Evolutionary conservation across 2,797 vertebrate species (phyloP), one percentile per base, ranked within the genome.

Genomic region (Catharus ustulatus): DNA sequence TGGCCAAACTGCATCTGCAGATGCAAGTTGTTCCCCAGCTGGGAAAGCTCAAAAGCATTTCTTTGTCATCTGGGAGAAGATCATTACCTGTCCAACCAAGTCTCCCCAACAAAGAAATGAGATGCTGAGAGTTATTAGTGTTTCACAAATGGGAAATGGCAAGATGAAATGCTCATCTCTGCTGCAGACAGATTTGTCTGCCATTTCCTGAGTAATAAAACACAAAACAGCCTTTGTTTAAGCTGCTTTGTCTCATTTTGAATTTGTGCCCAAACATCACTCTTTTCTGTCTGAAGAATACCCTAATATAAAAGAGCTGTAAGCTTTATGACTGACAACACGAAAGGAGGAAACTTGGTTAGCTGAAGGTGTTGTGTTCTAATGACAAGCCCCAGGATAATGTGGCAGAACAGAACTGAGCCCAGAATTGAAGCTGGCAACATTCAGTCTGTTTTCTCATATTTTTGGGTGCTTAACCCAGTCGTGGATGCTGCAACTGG

Each of bases 171-270:
- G 18, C 36, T 94, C 58, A 5, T 34, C 23, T 81, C 54, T 90
- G 49, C 72, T 79, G 68, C 74, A 84, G 71, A 61, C 23, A 85
- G 54, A 75, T 67, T 89, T 49, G 43, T 24, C 81, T 89, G 42
- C 59, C 22, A 24, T 84, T 93, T 85, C 46, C 67, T 61, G 26
- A 86, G 36, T n/a, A 81, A 26, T 66, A 69, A 73, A 94, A 69
- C 49, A 80, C 52, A 87, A 93, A 75, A 19, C 51, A 86, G 30
- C 72, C 57, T 92, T 84, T 81, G 45, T 81, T 90, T 85, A 83
- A 95, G 46, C 40, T 91, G 58, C 61, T 91, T 86, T 81, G 46
- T 67, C 74, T 87, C 14, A 8, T 64, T 94, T 84, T 85, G 62
- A 87, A 59, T 78, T 73, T 88, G 43, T 78, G 51, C 80, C 83